Conservation (phyloP, 23 tunicate genomes). For the Trididemnum miniatum region DNA sequence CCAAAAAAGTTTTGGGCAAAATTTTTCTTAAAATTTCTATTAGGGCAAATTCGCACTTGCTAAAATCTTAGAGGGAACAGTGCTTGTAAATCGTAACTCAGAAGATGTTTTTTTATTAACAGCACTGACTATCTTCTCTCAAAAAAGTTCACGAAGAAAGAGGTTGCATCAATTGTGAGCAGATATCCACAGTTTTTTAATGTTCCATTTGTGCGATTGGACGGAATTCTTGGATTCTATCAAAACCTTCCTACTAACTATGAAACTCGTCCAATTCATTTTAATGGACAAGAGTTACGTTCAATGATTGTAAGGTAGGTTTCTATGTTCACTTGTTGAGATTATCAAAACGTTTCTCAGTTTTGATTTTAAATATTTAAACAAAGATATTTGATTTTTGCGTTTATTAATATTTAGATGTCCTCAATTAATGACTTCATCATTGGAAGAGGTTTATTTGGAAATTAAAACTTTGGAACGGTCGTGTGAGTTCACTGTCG, state of each 20-base stretch:
- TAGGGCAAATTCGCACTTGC: too few relatives aligned
- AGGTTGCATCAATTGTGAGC: slow-evolving; percentile 37
- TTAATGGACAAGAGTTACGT: slow-evolving; percentile 36
- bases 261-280: slow-evolving; percentile 28
- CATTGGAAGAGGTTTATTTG: slow-evolving; percentile 37
- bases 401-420: slow-evolving; percentile 64
- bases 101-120: too few relatives aligned
- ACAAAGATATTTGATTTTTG: too few relatives aligned
- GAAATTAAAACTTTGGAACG: slow-evolving; percentile 53
- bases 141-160: slow-evolving; percentile 57
- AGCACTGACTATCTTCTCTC: slow-evolving; percentile 59
- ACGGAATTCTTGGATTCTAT: slow-evolving; percentile 75
- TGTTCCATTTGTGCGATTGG: slow-evolving; percentile 43
- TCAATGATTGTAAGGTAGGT: slow-evolving; percentile 57
- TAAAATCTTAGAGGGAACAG: too few relatives aligned
- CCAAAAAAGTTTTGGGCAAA: too few relatives aligned
- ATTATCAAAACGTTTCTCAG: background rate
- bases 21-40: too few relatives aligned
- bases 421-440: slow-evolving; percentile 36
- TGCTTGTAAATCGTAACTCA: background rate
- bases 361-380: background rate
- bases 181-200: slow-evolving; percentile 47
- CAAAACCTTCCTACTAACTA: slow-evolving; percentile 68
- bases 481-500: slow-evolving; percentile 63
- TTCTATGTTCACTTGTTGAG: background rate